These are phyloP conservation scores for Indri indri DNA, from an alignment of 2,113 vertebrate genomes.

Conservation along the genomic window DNA sequence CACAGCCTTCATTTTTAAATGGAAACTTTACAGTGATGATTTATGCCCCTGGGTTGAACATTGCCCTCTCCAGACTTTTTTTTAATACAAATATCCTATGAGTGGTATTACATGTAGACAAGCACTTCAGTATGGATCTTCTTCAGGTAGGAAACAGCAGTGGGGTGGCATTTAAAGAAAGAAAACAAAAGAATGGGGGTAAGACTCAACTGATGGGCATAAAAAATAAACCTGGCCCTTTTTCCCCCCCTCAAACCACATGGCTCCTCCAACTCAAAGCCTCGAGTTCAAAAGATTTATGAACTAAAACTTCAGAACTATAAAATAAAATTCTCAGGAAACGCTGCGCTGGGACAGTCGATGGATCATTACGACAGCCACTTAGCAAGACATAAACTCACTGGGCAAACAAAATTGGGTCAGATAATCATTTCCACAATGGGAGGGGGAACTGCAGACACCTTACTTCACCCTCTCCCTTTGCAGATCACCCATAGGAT, in stretches of 20 bases:
- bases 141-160: not conserved
- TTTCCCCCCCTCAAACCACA: not conserved
- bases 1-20: not conserved
- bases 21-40: not conserved
- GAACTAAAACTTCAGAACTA: conserved; percentile 61
- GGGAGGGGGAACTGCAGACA: not conserved
- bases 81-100: not conserved
- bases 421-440: conserved; percentile 51
- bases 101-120: not conserved
- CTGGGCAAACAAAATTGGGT: conserved; percentile 53
- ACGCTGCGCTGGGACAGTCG: conserved; percentile 14
- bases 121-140: not conserved
- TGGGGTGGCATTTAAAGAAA: not conserved
- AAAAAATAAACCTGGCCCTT: conserved; percentile 34
- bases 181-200: not conserved
- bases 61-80: not conserved
- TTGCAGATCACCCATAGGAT: not conserved
- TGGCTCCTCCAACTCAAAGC: conserved; percentile 30
- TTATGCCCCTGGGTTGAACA: not conserved
- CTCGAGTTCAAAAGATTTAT: conserved; percentile 67
- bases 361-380: conserved; percentile 63
- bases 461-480: not conserved
- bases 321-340: conserved; percentile 68
- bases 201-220: not conserved
- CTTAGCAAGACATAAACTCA: conserved; percentile 65